Conservation (phyloP, 1,140 invertebrate species). For the Hirudo medicinalis region DNA sequence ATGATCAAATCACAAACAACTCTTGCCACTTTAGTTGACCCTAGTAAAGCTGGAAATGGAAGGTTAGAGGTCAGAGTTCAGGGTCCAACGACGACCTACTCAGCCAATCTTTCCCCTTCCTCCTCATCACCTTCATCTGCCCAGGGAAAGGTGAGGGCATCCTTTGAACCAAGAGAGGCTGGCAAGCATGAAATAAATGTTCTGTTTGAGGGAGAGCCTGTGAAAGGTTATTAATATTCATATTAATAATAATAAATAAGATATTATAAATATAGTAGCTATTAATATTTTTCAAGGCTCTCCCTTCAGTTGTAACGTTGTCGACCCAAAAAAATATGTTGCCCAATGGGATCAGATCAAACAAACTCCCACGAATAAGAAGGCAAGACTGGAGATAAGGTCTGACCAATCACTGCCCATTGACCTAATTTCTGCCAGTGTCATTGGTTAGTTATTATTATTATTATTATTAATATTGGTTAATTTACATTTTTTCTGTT, state of each 20-base stretch:
- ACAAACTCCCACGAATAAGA: neutral
- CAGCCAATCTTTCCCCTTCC: neutral
- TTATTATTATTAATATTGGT: neutral
- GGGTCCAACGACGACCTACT: neutral
- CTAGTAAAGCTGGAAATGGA: neutral
- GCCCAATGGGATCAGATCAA: conserved; percentile 4
- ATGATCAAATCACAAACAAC: neutral
- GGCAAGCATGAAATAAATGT: conserved; percentile 62
- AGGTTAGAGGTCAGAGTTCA: neutral
- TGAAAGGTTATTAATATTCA: conserved; percentile 49
- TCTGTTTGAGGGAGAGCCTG: conserved; percentile 84
- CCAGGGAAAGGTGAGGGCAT: conserved; percentile 28
- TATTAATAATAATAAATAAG: neutral
- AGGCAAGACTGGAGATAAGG: neutral
- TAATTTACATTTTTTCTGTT: neutral
- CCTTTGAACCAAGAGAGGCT: conserved; percentile 32
- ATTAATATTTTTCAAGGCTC: neutral
- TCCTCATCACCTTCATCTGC: conserved; percentile 40
- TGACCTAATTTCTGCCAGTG: neutral
- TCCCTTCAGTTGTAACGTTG: neutral
- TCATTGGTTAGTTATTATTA: conserved; percentile 1
- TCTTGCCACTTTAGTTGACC: neutral
- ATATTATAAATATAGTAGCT: too few species aligned
- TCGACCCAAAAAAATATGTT: neutral
- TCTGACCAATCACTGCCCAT: neutral